Percentiles rank a stretch among this genome's conserved stretches.
Conservation (phyloP, 2,113 vertebrate genomes). For the Neofelis nebulosa region DNA sequence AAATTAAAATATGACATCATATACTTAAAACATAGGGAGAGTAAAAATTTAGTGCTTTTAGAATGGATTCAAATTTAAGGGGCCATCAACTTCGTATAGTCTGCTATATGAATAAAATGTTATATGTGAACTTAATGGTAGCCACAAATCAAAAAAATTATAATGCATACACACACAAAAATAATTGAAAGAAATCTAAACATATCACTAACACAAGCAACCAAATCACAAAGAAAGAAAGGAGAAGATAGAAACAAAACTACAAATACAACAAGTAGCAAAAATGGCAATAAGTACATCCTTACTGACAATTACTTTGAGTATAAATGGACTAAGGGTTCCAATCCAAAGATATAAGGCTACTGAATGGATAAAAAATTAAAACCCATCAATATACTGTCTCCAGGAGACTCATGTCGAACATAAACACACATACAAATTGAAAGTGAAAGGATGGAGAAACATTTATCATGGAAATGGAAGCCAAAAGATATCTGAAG, state of each 20-base stretch:
- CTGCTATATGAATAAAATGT: background rate
- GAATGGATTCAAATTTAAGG: background rate
- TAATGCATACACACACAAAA: background rate
- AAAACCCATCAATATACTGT: background rate
- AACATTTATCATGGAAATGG: background rate
- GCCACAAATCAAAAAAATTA: background rate
- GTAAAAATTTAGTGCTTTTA: background rate
- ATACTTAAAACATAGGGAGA: background rate
- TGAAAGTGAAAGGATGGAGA: background rate
- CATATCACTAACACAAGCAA: background rate
- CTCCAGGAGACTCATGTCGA: background rate
- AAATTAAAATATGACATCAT: background rate
- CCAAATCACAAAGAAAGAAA: background rate
- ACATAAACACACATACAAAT: background rate
- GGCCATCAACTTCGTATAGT: background rate
- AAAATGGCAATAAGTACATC: background rate
- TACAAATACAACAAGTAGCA: background rate
- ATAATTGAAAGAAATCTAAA: background rate
- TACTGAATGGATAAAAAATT: background rate
- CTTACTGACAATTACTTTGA: background rate
- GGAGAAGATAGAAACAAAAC: background rate
- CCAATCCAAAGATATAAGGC: background rate
- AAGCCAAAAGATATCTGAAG: background rate
- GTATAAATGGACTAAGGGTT: background rate
- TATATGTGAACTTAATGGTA: background rate